These are phyloP conservation scores for Papilio polyxenes DNA, from an alignment of 1,140 invertebrate species.

Conservation along the genomic window DNA sequence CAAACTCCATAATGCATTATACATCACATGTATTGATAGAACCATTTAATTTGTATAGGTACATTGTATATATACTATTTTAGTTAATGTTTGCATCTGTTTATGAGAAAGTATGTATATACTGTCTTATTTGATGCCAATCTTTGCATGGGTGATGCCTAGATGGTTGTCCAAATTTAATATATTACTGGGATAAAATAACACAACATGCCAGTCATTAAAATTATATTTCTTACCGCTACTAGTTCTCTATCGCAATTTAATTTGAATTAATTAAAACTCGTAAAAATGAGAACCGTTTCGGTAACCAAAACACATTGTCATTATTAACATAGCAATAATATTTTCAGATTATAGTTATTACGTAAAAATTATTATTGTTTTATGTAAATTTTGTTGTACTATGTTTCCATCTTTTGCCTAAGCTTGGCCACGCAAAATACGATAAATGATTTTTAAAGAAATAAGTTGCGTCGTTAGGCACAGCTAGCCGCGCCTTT, in stretches of 20 bases:
- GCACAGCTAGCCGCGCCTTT: conserved; percentile 50
- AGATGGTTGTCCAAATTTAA: not conserved
- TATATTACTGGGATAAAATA: no score
- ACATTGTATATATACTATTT: conserved; percentile 5
- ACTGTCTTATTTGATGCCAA: not conserved
- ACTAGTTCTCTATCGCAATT: not conserved
- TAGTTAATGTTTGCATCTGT: conserved; percentile 6
- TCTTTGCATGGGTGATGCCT: not conserved
- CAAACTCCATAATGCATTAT: conserved; percentile 31
- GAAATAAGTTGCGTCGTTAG: conserved; percentile 29
- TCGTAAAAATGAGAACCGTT: not conserved
- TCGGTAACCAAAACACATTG: not conserved
- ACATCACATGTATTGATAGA: conserved; percentile 28
- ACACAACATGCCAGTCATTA: no score
- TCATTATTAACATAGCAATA: not conserved
- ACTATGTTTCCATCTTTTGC: not conserved
- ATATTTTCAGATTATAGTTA: not conserved
- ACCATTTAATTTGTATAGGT: not conserved
- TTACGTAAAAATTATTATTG: not conserved
- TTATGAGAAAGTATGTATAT: not conserved
- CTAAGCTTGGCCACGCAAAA: not conserved
- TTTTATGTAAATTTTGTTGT: conserved; percentile 4
- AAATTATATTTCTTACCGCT: not conserved
- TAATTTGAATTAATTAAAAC: not conserved
- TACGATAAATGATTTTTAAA: conserved; percentile 33